Conservation (phyloP, 2,113 vertebrate species). For the Clarias gariepinus region DNA sequence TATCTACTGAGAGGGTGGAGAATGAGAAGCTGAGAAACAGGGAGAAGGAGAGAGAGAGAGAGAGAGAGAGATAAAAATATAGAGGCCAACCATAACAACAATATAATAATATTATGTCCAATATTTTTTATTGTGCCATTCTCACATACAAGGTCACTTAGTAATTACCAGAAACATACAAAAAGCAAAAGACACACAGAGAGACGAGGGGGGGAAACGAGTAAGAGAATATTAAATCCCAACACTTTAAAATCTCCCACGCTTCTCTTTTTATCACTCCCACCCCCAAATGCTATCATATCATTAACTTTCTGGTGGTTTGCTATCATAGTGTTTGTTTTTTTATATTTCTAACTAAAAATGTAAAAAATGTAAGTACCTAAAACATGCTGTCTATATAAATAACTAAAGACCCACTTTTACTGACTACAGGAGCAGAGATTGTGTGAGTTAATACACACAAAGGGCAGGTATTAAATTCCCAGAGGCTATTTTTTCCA, state of each 20-base stretch:
- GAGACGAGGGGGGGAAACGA: background rate
- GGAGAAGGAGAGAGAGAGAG: background rate
- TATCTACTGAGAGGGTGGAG: constrained; percentile 58
- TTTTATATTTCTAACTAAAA: background rate
- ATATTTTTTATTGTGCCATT: background rate
- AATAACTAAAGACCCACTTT: background rate
- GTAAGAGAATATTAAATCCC: background rate
- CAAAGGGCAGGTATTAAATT: background rate
- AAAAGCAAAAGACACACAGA: too few species aligned
- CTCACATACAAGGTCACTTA: background rate
- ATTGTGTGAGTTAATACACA: background rate
- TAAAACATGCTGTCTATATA: background rate
- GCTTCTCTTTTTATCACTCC: background rate
- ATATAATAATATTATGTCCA: background rate
- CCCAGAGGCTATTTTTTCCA: background rate
- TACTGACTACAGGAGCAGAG: background rate
- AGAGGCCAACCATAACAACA: background rate
- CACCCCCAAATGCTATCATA: background rate
- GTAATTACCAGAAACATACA: background rate
- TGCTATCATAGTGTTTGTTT: background rate
- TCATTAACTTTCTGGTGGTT: background rate
- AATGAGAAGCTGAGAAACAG: constrained; percentile 40
- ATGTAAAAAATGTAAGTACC: background rate
- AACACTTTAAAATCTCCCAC: background rate
- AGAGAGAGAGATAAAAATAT: background rate